Evolutionary conservation across 2,888 invertebrate genomes (phyloP), one percentile per base, ranked within the genome.

Genomic region (Tetanocera ferruginea): DNA sequence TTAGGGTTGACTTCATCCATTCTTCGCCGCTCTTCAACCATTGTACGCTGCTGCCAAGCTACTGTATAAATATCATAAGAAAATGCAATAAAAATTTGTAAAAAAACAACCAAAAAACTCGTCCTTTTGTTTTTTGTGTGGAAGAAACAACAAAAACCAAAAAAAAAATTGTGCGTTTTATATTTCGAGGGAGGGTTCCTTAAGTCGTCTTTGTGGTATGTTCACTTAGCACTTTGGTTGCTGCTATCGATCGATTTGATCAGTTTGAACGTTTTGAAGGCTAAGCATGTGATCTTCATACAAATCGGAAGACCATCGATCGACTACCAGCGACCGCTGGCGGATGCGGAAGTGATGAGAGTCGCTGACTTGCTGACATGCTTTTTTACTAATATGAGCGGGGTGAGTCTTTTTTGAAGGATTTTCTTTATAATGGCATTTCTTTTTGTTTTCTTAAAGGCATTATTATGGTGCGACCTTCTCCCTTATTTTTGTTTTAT

Each of bases 1-100:
- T 82, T 82, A 84, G 83, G 85, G 84, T 81, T 85, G 85, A 85
- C 84, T 84, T 86, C 81, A 81, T 79, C 80, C 80, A 76, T 76
- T 71, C 81, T 83, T 81, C 82, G 83, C 85, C 80, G 76, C 55
- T 81, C 83, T 83, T 69, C 80, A 67, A 69, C 64, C 62, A 74
- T 19, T 71, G 52, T 74, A 28, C 19, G 49, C 28, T 71, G 43
- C 31, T 55, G n/a, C 19, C 5, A 37, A 64, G 74, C 74, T 64
- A 74, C 52, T 55, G 49, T 74, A 64, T 64, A 74, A 64, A 64
- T 51, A 74, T 9, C 51, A 17, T 9, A 60, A 60, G 23, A 25
- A 60, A 73, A 62, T 43, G 34, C 19, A 73, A 73, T 60, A 73
- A 73, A 73, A 60, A 73, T 25, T 25, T 73, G 23, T 73, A 60